phyloP scores from a whole-genome alignment of 1,140 invertebrate species.

The Archegozetes longisetosus region DNA sequence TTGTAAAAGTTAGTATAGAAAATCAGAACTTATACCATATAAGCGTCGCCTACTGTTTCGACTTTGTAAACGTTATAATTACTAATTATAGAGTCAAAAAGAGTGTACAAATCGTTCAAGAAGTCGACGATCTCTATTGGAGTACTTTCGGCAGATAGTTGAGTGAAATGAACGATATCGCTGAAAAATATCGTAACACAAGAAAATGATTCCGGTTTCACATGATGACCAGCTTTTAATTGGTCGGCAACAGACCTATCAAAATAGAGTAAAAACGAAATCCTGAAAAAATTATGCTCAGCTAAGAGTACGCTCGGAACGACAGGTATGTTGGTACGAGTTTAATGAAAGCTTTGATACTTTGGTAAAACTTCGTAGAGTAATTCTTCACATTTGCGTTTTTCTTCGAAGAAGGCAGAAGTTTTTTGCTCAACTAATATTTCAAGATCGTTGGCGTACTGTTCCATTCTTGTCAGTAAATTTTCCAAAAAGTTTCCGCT shows the following conservation, averaged over 20 bases:
- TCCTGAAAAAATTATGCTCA: background rate
- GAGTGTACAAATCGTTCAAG: constrained; percentile 79
- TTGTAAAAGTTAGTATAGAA: too few relatives aligned
- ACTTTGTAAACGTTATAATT: too few relatives aligned
- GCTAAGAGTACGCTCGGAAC: background rate
- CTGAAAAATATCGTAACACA: constrained; percentile 86
- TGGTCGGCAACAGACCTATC: constrained; percentile 57
- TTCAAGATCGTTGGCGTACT: constrained; percentile 71
- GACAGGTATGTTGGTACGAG: background rate
- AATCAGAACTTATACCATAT: constrained; percentile 27
- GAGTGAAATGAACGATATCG: constrained; percentile 74
- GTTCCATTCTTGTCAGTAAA: constrained; percentile 60
- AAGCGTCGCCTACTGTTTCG: constrained; percentile 41
- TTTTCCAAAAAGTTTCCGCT: constrained; percentile 41
- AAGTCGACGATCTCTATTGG: constrained; percentile 64
- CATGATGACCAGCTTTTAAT: constrained; percentile 61
- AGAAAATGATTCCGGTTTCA: constrained; percentile 70
- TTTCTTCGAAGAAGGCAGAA: constrained; percentile 60
- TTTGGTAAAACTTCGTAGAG: constrained; percentile 54
- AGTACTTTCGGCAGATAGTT: constrained; percentile 57
- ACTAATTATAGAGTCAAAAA: constrained; percentile 76
- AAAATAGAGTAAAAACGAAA: background rate
- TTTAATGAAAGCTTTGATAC: constrained; percentile 29
- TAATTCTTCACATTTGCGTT: constrained; percentile 58
- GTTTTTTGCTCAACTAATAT: constrained; percentile 69